phyloP scores from a whole-genome alignment of 2,888 invertebrate species.

The Griposia aprilina region DNA sequence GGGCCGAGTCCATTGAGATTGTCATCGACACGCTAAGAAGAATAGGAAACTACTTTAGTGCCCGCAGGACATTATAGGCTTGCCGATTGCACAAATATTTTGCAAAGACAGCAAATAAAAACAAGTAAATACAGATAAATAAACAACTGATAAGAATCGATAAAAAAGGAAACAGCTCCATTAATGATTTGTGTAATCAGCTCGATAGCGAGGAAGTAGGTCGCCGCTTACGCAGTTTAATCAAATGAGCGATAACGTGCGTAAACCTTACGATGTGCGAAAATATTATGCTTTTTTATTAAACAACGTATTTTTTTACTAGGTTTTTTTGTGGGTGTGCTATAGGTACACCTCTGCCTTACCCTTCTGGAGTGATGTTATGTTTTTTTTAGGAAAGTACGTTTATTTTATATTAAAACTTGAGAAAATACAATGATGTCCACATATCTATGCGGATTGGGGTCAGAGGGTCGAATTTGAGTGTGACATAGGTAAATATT shows the following conservation, averaged over 20 bases:
- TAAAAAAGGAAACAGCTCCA: conserved; percentile 29
- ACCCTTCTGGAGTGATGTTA: no score
- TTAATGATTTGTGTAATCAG: conserved; percentile 57
- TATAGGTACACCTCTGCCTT: no score
- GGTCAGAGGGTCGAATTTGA: not conserved
- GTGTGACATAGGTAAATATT: not conserved
- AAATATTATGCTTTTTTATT: not conserved
- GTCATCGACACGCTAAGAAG: no score
- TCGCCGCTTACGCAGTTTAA: conserved; percentile 47
- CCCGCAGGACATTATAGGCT: not conserved
- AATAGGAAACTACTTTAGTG: conserved; percentile 1
- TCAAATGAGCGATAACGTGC: conserved; percentile 52
- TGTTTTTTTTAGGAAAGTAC: not conserved
- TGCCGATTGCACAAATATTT: conserved; percentile 13
- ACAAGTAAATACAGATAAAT: conserved; percentile 16
- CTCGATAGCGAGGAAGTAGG: conserved; percentile 57
- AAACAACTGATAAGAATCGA: conserved; percentile 47
- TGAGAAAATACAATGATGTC: not conserved
- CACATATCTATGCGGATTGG: not conserved
- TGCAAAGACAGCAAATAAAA: conserved; percentile 19
- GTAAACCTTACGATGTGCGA: conserved; percentile 13
- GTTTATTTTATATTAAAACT: not conserved
- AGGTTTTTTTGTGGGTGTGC: no score
- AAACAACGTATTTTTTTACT: not conserved
- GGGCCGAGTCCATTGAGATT: no score